phyloP scores from a whole-genome alignment of 2,113 vertebrate genomes.

The Eupsittula cactorum region DNA sequence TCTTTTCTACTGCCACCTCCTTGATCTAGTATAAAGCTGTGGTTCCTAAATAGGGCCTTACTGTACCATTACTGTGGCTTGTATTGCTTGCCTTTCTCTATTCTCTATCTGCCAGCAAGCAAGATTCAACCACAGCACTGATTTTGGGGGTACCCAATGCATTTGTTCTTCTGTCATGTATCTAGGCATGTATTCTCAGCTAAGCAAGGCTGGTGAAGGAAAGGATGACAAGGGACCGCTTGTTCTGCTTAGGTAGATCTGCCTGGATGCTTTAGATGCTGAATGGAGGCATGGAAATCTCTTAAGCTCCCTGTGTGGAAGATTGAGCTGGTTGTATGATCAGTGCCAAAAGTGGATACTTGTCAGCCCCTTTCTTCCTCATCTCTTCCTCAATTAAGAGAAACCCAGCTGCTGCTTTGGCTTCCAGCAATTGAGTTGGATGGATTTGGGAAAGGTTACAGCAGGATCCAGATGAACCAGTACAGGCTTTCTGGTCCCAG shows the following conservation, averaged over 20 bases:
- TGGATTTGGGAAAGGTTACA: not conserved
- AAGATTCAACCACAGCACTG: not conserved
- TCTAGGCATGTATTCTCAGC: not conserved
- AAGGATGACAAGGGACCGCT: not conserved
- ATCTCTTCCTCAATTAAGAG: no score
- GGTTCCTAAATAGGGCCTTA: not conserved
- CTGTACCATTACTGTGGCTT: not conserved
- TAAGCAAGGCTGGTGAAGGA: not conserved
- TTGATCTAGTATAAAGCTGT: not conserved
- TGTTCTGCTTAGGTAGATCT: not conserved
- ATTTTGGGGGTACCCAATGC: not conserved
- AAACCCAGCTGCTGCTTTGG: not conserved
- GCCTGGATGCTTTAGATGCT: not conserved
- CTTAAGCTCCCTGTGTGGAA: not conserved
- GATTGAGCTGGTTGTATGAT: accelerated
- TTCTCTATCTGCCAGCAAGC: not conserved
- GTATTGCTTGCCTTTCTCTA: not conserved
- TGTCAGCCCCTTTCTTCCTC: not conserved
- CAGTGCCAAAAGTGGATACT: not conserved
- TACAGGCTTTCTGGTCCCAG: not conserved
- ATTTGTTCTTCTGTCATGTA: not conserved
- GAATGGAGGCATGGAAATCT: not conserved
- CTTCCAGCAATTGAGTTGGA: not conserved
- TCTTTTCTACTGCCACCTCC: not conserved
- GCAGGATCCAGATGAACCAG: not conserved